Evolutionary conservation across 2,113 vertebrate genomes (phyloP).

Genomic region (Takifugu flavidus): DNA sequence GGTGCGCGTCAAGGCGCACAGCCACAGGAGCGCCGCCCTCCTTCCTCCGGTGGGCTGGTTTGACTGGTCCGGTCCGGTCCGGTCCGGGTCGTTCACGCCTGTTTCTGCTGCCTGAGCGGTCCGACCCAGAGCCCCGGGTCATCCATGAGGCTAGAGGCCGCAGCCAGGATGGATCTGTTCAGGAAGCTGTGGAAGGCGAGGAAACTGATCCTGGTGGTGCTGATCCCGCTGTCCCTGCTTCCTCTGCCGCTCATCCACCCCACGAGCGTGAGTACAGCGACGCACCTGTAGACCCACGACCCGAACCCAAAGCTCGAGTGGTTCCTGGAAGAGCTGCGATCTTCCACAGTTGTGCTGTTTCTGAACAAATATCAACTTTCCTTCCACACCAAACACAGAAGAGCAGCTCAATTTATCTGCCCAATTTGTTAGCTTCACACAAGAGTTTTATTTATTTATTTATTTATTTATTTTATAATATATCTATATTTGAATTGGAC

Average conservation of each 20-base stretch:
- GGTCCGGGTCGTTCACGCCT: constrained; percentile 21
- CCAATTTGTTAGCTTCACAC: too few relatives aligned
- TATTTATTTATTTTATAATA: too few relatives aligned
- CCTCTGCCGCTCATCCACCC: constrained; percentile 88
- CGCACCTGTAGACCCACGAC: too few relatives aligned
- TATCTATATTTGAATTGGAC: too few relatives aligned
- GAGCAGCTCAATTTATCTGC: too few relatives aligned
- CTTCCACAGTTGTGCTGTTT: too few relatives aligned
- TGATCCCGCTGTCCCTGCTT: constrained; percentile 88
- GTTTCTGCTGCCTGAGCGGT: constrained; percentile 31
- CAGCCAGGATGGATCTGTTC: constrained; percentile 82
- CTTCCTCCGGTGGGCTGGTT: background rate
- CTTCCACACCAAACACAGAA: too few relatives aligned
- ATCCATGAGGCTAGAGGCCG: constrained; percentile 73
- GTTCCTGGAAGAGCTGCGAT: too few relatives aligned
- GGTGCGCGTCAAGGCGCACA: constrained; percentile 45
- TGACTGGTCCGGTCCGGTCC: background rate
- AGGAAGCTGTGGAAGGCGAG: constrained; percentile 81
- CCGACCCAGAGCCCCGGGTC: constrained; percentile 29
- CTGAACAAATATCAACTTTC: too few relatives aligned
- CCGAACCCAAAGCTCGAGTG: too few relatives aligned
- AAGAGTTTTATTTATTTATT: background rate
- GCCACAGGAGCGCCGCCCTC: constrained; percentile 7
- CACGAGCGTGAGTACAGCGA: constrained; percentile 86
- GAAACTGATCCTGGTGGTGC: constrained; percentile 84